Base-by-base conservation (phyloP, 2,797 vertebrate species). In the Geotrypetes seraphini region DNA sequence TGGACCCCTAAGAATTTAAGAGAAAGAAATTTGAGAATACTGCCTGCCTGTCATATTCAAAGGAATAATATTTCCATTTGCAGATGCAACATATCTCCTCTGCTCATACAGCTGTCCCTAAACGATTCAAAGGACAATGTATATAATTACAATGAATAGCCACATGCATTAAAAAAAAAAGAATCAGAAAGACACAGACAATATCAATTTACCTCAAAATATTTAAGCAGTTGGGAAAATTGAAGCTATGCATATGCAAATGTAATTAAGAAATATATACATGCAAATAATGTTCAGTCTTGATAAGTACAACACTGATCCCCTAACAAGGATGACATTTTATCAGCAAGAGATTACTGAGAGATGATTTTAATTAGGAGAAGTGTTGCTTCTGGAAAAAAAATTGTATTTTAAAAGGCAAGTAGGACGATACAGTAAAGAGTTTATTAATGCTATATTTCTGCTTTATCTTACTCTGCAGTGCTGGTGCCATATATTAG, bases 261-360 rank as follows among this genome's bases (percentile, higher is more conserved):
- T 69, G 25, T 17, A 69, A 66, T 73, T 68, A 60, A 49, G 43
- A 16, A 22, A 50, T 28, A 50, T 39, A 54, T 34, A 25, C 39
- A 51, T 53, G 43, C 28, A 64, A 68, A 62, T 57, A 36, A 47
- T 7, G 39, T 46, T 50, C 30, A 9, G 50, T 49, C 43, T 39
- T 55, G 23, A 65, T 61, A 64, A 64, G 49, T 57, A 70, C 70
- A 67, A 63, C 29, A 59, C 33, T 49, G 50, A 65, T 50, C 58
- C 46, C 8, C 10, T 48, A 57, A 36, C 5, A 54, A 47, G 33
- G 12, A 16, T 53, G 39, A 26, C 25, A 50, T 48, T n/a, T 66
- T 65, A 52, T 50, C 31, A 63, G 24, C 39, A 53, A 61, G 32
- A 13, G 39, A 37, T 34, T 61, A 18, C 30, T 30, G 35, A 28